Evolutionary conservation across 1,140 invertebrate species (phyloP).

Genomic region (Kradibia gibbosae): DNA sequence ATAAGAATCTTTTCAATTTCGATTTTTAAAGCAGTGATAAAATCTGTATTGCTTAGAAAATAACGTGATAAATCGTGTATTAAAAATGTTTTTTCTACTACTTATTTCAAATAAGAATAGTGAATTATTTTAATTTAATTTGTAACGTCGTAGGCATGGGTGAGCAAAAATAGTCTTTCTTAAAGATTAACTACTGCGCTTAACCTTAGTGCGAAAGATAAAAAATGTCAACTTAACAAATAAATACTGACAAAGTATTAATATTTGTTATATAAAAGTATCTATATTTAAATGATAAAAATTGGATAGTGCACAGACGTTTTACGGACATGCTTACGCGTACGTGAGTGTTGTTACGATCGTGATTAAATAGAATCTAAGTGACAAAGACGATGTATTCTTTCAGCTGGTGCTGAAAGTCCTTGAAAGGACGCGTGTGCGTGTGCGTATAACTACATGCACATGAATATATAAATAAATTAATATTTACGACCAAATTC

Average conservation of each 20-base stretch:
- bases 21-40: no score
- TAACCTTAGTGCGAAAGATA: no score
- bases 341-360: background rate
- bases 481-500: background rate
- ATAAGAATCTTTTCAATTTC: no score
- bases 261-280: background rate
- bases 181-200: no score
- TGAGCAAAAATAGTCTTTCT: no score
- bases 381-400: background rate
- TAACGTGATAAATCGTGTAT: no score
- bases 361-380: conserved; percentile 7
- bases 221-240: background rate
- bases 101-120: no score
- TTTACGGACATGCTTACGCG: background rate
- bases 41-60: no score
- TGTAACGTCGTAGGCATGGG: no score
- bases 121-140: no score
- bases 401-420: background rate
- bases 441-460: background rate
- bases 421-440: no score
- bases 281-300: background rate
- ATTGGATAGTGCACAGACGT: background rate
- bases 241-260: background rate
- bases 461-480: conserved; percentile 3
- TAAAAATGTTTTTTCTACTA: no score